Base-by-base conservation (phyloP, 2,888 invertebrate genomes). In the Octodonta nipae region DNA sequence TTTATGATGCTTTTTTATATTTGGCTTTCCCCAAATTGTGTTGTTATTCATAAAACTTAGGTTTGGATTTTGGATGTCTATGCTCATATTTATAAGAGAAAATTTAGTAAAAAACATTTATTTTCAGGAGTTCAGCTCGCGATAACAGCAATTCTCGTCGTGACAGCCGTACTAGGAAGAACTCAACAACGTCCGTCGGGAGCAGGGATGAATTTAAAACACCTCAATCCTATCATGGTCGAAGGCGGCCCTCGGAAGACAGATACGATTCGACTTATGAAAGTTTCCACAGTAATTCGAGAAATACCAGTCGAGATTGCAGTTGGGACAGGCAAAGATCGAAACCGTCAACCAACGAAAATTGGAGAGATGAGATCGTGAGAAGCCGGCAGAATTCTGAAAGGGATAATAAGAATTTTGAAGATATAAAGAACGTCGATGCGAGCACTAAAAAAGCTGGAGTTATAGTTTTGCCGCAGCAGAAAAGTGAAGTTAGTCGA, bases 271-370 rank as follows among this genome's bases (percentile, higher is more conserved):
- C 46, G 4, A 61, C 58, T 35, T 56, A 50, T 32, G 60, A 60
- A 15, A 39, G 57, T 24, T 50, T 40, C 30, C 46, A 48, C 4
- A 51, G 46, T 27, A 49, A 35, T 29, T 50, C 51, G 1, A 40
- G 47, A 8, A 47, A 48, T 15, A 41, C 41, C 14, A 66, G 66
- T 43, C 55, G 66, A 16, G 66, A 67, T 40, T 52, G 58, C 13
- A 67, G 67, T 40, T 61, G 60, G 46, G 67, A 67, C 22, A 54
- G 66, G 40, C 58, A 41, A 13, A 26, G 4, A 11, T 26, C 26
- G 10, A 11, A n/a, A 3, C 13, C 8, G 13, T 11, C 26, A n/a
- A 5, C 13, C 10, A 25, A 11, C 3, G 30, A 20, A 39, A 61
- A 61, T 41, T 62, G 61, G 61, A 45, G 63, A 4, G 60, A 61